Base-by-base conservation (phyloP, 2,113 vertebrate species). In the Gavia stellata region DNA sequence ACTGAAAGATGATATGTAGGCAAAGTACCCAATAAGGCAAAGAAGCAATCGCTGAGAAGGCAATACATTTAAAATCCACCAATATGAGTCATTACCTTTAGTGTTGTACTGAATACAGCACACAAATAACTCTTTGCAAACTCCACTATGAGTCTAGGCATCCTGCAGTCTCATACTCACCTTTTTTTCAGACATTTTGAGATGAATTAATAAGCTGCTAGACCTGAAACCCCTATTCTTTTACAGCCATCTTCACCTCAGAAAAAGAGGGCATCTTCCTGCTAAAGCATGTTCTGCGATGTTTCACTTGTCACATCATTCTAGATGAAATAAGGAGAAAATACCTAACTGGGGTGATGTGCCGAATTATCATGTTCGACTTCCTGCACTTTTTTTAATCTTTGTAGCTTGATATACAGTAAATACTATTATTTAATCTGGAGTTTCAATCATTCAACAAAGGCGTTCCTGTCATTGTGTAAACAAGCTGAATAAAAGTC, bases 1-100 rank as follows among this genome's bases (percentile, higher is more conserved):
- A n/a, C n/a, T 86, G 38, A 78, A 96, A 81, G 83, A 95, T 47
- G 14, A 28, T 65, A 82, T 72, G 75, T 75, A 94, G 63, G 38
- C 16, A 84, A 87, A 93, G 38, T 9, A 97, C 68, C 73, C 96
- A 95, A 80, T 81, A 95, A 97, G 72, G n/a, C 49, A 74, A 96
- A 94, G 52, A 85, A 91, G 44, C 59, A 95, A 96, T 90, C 92
- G 55, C 44, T 31, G 19, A 94, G 73, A 82, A 88, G 34, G 40
- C 59, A 95, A 34, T 36, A 71, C 80, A 75, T 94, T 96, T 14
- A 77, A 92, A 70, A 93, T 90, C 62, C 81, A 71, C 53, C 74
- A 90, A 21, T 28, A 47, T 70, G 79, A 94, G 81, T 89, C 72
- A 92, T 61, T 88, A 52, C 17, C 7, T 93, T 81, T 55, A 66